Evolutionary conservation across 2,797 vertebrate genomes (phyloP), one percentile per base, ranked within the genome.

Genomic region (Micrastur ruficollis): DNA sequence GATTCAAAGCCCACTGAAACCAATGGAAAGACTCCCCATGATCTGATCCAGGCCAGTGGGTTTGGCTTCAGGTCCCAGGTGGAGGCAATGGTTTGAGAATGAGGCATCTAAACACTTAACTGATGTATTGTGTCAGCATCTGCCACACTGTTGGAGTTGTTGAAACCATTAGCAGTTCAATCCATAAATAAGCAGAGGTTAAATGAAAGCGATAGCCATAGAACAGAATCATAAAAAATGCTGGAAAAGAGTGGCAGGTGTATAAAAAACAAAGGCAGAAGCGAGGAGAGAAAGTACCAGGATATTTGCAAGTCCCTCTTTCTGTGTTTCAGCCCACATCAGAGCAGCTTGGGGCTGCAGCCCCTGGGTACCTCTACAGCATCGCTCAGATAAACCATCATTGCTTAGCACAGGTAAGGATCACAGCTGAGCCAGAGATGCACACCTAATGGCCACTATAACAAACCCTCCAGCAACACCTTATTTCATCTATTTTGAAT

Each of bases 361-460:
- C 6, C 5, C 23, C 25, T 1, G 0, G 19, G 7, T 46, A 56
- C 5, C 9, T 81, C 20, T 38, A 9, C 2, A 7, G 44, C 78
- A 55, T 29, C n/a, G 3, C 22, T 34, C 23, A 29, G 49, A 31
- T 7, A 12, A 73, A 21, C 18, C 8, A 50, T n/a, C 65, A 47
- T 26, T 50, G 42, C 58, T 55, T 58, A 53, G 56, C 70, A 62
- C 80, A 90, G 81, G 63, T 67, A 72, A 47, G 63, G 74, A 56
- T 14, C 67, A 36, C 72, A 81, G 68, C 66, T 27, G 46, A 85
- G 87, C 47, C 91, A 70, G 63, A 56, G 78, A 86, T 53, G 49
- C 59, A 95, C 59, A 67, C 53, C 8, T 40, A 29, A 92, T 44
- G 58, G 38, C 49, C 44, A 40, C 55, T 32, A 1, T 10, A 83